Evolutionary conservation across 2,888 invertebrate genomes (phyloP).

Genomic region (Stenodema calcarata): DNA sequence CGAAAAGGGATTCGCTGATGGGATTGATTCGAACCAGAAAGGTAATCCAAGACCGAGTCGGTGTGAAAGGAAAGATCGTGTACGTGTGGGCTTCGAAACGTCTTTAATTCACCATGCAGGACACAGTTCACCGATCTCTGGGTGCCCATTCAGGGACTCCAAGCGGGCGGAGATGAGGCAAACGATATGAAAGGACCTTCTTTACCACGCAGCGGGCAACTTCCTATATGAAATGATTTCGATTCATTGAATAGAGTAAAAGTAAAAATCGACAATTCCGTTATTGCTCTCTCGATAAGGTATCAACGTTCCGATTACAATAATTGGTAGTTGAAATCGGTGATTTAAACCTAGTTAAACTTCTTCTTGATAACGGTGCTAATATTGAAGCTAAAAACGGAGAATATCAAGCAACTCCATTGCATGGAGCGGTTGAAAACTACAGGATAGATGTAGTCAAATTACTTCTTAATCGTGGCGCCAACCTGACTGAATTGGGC

Average conservation of each 20-base stretch:
- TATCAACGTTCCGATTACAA: no score
- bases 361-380: no score
- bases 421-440: no score
- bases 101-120: conserved; percentile 46
- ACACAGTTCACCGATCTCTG: conserved; percentile 47
- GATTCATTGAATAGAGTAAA: background rate
- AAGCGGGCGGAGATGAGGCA: background rate
- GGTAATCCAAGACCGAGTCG: conserved; percentile 30
- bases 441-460: no score
- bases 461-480: no score
- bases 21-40: conserved; percentile 26
- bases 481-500: no score
- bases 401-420: no score
- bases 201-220: background rate
- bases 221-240: background rate
- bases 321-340: no score
- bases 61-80: conserved; percentile 38
- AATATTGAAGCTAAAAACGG: no score
- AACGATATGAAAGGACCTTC: background rate
- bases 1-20: conserved; percentile 17
- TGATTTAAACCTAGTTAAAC: no score
- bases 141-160: conserved; percentile 21
- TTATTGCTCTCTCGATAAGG: no score
- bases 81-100: conserved; percentile 48
- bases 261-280: background rate